Conservation (phyloP, 2,797 vertebrate genomes). For the Ctenosaura bakeri region DNA sequence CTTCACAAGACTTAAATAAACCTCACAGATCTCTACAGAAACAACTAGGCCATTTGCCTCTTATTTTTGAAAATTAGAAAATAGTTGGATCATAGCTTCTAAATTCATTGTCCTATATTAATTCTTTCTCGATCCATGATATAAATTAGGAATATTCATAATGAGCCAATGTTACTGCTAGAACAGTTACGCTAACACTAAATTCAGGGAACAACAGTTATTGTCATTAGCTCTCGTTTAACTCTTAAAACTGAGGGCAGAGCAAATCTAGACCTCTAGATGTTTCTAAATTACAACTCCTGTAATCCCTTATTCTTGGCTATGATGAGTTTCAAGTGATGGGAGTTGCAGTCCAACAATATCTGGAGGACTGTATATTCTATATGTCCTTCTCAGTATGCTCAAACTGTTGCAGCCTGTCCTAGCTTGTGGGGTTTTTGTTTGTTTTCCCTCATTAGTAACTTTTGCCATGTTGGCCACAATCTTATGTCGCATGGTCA, state of each 20-base stretch:
- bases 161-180: not conserved
- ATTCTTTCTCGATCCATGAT: not conserved
- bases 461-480: too few relatives aligned
- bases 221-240: not conserved
- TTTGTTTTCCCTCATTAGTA: too few relatives aligned
- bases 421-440: too few relatives aligned
- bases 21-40: not conserved
- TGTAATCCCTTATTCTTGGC: not conserved
- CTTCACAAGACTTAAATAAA: slow-evolving; percentile 8
- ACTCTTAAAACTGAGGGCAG: not conserved
- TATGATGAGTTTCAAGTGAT: not conserved
- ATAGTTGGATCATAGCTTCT: not conserved
- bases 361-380: not conserved
- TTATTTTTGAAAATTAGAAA: not conserved
- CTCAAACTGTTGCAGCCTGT: too few relatives aligned
- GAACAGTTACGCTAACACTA: not conserved
- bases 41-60: not conserved
- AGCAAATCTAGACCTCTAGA: not conserved
- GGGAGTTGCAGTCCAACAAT: not conserved
- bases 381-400: not conserved
- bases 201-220: not conserved
- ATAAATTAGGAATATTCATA: not conserved
- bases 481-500: too few relatives aligned
- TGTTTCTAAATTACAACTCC: not conserved
- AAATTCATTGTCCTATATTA: not conserved